A percentile compares a stretch with the other conserved stretches of the same genome.
phyloP scores from a whole-genome alignment of 2,113 vertebrate genomes.

The Acrocephalus kingi region DNA sequence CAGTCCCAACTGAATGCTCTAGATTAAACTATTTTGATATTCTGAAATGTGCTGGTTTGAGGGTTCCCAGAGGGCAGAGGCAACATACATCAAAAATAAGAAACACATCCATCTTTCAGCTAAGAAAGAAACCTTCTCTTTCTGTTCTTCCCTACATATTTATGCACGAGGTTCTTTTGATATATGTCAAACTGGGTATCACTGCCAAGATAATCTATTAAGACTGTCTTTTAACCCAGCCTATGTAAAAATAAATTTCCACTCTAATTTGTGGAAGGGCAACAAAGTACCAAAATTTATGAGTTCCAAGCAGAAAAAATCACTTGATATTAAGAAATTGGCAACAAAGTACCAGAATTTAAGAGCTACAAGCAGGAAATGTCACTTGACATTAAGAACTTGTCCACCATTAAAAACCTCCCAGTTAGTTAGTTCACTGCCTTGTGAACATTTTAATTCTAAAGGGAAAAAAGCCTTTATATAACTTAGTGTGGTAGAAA shows the following conservation, averaged over 20 bases:
- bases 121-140: not conserved
- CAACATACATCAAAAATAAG: not conserved
- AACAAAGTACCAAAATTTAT: not conserved
- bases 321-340: not conserved
- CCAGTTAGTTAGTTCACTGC: not conserved
- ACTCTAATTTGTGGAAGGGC: not conserved
- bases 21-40: conserved; percentile 4
- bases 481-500: not conserved
- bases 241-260: not conserved
- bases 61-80: not conserved
- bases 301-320: not conserved
- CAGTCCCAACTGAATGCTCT: not conserved
- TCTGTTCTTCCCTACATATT: not conserved
- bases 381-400: not conserved
- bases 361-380: not conserved
- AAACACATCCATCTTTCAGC: not conserved
- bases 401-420: not conserved
- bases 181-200: not conserved
- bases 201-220: not conserved
- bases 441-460: not conserved
- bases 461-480: not conserved
- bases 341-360: not conserved
- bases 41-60: not conserved
- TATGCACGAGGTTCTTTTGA: not conserved
- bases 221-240: not conserved